phyloP scores from a whole-genome alignment of 2,888 invertebrate genomes.

The Polydrusus tereticollis region DNA sequence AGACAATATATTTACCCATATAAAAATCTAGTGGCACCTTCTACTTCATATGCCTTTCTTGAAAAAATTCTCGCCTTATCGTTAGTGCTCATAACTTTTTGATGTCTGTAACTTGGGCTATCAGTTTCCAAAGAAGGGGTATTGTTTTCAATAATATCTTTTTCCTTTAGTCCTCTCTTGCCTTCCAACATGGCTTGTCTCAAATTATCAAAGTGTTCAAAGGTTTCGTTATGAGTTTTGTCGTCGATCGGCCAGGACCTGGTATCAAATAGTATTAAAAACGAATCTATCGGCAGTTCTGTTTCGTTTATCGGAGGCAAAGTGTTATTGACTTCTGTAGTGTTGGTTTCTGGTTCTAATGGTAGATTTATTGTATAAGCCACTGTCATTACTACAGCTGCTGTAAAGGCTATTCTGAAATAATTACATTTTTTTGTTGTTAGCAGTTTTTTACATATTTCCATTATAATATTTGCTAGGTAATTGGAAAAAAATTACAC shows the following conservation, averaged over 20 bases:
- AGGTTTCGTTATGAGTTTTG: slow-evolving; percentile 31
- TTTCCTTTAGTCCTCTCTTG: slow-evolving; percentile 71
- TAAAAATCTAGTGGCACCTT: slow-evolving; percentile 74
- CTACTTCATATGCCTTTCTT: slow-evolving; percentile 76
- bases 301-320: slow-evolving; percentile 33
- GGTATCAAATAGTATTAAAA: slow-evolving; percentile 50
- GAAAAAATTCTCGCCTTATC: slow-evolving; percentile 74
- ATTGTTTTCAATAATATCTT: slow-evolving; percentile 70
- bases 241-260: slow-evolving; percentile 53
- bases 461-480: too few species aligned
- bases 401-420: slow-evolving; percentile 56
- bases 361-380: slow-evolving; percentile 50
- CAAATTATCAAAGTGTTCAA: slow-evolving; percentile 36
- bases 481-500: too few species aligned
- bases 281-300: slow-evolving; percentile 27
- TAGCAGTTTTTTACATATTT: too few species aligned
- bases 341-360: slow-evolving; percentile 34
- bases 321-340: slow-evolving; percentile 30
- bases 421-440: neutral
- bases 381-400: slow-evolving; percentile 52
- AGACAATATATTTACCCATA: slow-evolving; percentile 48
- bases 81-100: slow-evolving; percentile 77
- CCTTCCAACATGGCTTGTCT: slow-evolving; percentile 60
- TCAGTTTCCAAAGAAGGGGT: slow-evolving; percentile 69
- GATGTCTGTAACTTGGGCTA: slow-evolving; percentile 79